phyloP scores from a whole-genome alignment of 1,140 invertebrate species.

The Pectinophora gossypiella region DNA sequence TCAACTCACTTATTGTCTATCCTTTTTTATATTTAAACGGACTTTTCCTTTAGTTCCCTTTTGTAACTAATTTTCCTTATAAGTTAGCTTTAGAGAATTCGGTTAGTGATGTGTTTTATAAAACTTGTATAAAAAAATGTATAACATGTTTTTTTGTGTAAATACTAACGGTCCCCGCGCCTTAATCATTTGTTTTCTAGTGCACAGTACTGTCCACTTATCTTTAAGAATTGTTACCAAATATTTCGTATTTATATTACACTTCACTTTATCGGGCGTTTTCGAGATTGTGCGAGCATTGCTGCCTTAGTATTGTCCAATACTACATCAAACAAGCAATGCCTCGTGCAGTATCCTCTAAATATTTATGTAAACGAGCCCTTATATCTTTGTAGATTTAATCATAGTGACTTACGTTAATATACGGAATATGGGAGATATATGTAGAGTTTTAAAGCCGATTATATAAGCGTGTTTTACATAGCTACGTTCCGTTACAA shows the following conservation, averaged over 20 bases:
- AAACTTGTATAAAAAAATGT: slow-evolving; percentile 45
- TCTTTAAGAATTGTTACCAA: slow-evolving; percentile 74
- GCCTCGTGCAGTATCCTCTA: neutral
- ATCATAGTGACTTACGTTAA: neutral
- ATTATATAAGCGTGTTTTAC: neutral
- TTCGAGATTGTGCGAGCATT: neutral
- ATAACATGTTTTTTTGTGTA: slow-evolving; percentile 50
- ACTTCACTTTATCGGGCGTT: slow-evolving; percentile 15
- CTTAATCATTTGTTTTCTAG: slow-evolving; percentile 38
- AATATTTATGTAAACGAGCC: neutral
- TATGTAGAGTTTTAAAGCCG: neutral
- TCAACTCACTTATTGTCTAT: neutral
- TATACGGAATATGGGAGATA: slow-evolving; percentile 3
- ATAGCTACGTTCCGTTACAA: neutral
- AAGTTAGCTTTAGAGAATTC: slow-evolving; percentile 47
- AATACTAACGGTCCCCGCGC: slow-evolving; percentile 48
- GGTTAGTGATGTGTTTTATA: slow-evolving; percentile 51
- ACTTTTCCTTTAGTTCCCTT: slow-evolving; percentile 30
- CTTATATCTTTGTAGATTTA: slow-evolving; percentile 1
- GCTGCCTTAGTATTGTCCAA: neutral
- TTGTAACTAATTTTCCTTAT: slow-evolving; percentile 33
- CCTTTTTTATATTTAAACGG: neutral
- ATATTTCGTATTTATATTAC: slow-evolving; percentile 67
- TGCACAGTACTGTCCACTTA: slow-evolving; percentile 42
- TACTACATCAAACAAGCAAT: neutral